phyloP scores from a whole-genome alignment of 1,140 invertebrate genomes.

The Onthophagus taurus region DNA sequence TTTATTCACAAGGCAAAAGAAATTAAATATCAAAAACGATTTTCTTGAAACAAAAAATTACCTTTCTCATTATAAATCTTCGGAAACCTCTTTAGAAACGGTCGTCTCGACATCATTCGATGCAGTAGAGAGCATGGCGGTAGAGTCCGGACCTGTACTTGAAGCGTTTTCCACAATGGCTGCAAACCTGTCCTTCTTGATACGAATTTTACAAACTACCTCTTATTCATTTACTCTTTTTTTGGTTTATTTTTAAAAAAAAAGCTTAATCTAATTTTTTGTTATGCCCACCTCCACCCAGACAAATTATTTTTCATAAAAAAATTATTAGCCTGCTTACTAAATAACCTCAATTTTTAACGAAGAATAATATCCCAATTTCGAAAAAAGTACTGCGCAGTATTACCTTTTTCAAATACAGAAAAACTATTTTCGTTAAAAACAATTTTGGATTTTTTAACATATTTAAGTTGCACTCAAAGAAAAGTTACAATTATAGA shows the following conservation, averaged over 20 bases:
- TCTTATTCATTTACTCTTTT: constrained; percentile 1
- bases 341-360: neutral
- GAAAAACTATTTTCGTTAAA: too few relatives aligned
- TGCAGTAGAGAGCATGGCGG: constrained; percentile 16
- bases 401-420: too few relatives aligned
- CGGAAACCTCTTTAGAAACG: too few relatives aligned
- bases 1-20: too few relatives aligned
- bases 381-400: too few relatives aligned
- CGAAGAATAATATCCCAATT: neutral
- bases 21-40: too few relatives aligned
- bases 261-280: neutral
- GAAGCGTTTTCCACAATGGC: constrained; percentile 15
- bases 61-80: too few relatives aligned
- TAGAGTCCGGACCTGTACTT: constrained; percentile 15
- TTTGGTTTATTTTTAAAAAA: constrained; percentile 2
- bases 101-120: too few relatives aligned
- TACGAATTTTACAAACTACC: constrained; percentile 4
- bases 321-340: constrained; percentile 17
- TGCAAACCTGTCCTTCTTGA: constrained; percentile 7
- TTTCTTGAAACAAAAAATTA: too few relatives aligned
- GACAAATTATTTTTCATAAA: constrained; percentile 10
- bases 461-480: too few relatives aligned
- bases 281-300: constrained; percentile 17
- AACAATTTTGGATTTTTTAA: too few relatives aligned
- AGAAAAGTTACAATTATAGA: neutral